phyloP scores from a whole-genome alignment of 2,113 vertebrate species.

The Orthonyx spaldingii region DNA sequence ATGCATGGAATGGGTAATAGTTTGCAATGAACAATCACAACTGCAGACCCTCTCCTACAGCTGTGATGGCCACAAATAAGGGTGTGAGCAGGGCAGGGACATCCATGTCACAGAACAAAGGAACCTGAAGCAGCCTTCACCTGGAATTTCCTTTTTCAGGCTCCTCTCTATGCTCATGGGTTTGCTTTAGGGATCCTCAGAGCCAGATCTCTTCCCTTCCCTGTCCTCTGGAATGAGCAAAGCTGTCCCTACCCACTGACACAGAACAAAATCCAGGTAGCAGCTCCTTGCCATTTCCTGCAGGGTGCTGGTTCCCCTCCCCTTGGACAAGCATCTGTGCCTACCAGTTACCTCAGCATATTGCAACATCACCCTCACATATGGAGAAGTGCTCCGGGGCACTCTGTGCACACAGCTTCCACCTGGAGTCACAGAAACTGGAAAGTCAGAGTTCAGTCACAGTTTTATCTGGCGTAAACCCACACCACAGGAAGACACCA shows the following conservation, averaged over 20 bases:
- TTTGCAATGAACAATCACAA: background rate
- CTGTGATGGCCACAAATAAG: background rate
- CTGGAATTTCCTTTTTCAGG: background rate
- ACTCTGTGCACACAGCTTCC: background rate
- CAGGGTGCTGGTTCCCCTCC: background rate
- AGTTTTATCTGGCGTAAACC: background rate
- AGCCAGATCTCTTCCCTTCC: background rate
- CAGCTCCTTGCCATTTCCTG: background rate
- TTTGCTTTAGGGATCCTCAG: background rate
- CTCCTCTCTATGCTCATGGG: background rate
- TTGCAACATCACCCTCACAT: background rate
- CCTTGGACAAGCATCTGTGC: background rate
- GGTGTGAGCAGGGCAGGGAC: background rate
- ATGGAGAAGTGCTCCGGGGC: background rate
- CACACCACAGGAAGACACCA: background rate
- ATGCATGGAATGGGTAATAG: background rate
- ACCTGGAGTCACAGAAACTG: background rate
- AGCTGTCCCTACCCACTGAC: fast-evolving
- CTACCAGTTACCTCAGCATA: background rate
- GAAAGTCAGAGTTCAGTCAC: background rate
- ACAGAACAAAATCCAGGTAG: background rate
- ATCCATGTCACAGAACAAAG: background rate
- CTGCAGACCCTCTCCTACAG: background rate
- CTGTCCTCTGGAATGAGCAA: background rate
- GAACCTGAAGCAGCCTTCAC: background rate